A percentile compares a stretch with the other conserved stretches of the same genome.
Conservation (phyloP, 30 jellyfish, hydroid and myxozoan species). For the Pelagia noctiluca region DNA sequence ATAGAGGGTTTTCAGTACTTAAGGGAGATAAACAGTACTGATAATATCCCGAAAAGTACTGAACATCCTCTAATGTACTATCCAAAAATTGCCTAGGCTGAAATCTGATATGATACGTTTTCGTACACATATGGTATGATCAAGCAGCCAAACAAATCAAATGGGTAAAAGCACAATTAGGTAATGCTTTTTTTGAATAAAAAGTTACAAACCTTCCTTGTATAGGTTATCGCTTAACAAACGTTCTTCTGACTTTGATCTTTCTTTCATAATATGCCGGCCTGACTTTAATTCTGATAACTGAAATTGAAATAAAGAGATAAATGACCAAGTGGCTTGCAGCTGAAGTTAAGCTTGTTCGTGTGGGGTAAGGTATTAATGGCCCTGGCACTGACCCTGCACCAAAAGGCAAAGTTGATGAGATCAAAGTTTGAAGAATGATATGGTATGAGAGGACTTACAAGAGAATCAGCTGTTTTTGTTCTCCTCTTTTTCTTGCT, state of each 20-base stretch:
- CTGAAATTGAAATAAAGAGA: neutral
- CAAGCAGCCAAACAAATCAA: neutral
- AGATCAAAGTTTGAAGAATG: neutral
- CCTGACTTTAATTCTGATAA: conserved; percentile 67
- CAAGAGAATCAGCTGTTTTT: conserved; percentile 65
- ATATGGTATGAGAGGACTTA: neutral
- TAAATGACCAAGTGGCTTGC: neutral
- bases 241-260: conserved; percentile 68
- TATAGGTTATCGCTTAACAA: conserved; percentile 43
- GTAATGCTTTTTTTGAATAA: neutral
- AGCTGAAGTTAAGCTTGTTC: too few species aligned
- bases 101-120: too few species aligned
- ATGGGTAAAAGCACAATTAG: neutral
- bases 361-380: neutral
- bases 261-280: conserved; percentile 50
- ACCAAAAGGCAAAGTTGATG: neutral
- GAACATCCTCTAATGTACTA: neutral
- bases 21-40: neutral
- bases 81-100: too few species aligned
- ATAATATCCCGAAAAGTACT: neutral
- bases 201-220: conserved; percentile 40
- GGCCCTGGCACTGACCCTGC: neutral
- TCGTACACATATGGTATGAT: neutral
- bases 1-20: too few species aligned
- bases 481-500: conserved; percentile 57